A percentile compares a stretch with the other conserved stretches of the same genome.
phyloP scores from a whole-genome alignment of 2,797 vertebrate genomes.

The Steatocranus sp. region DNA sequence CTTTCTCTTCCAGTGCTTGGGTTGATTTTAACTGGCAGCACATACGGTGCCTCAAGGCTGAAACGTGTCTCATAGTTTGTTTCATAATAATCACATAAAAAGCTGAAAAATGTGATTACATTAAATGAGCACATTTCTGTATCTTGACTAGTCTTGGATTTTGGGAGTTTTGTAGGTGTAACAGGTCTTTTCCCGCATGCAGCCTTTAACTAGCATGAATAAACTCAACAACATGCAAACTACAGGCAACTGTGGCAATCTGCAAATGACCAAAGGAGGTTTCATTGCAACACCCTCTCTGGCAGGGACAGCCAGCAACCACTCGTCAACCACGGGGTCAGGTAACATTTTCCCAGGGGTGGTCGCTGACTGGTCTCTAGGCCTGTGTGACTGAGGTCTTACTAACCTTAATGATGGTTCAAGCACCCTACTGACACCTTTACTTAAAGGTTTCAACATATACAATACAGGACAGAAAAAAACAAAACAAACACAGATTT shows the following conservation, averaged over 20 bases:
- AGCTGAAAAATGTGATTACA: not conserved
- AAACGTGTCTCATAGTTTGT: not conserved
- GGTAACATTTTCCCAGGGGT: not conserved
- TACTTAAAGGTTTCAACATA: not conserved
- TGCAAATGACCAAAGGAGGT: not conserved
- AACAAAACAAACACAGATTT: not conserved
- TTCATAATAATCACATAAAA: not conserved
- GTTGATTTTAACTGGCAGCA: not conserved
- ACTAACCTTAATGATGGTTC: not conserved
- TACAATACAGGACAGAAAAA: not conserved
- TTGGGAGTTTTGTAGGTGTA: not conserved
- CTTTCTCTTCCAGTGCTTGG: not conserved
- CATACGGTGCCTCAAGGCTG: not conserved
- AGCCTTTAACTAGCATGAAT: not conserved
- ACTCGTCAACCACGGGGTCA: not conserved
- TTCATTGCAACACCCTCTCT: rapidly evolving
- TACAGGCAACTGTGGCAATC: not conserved
- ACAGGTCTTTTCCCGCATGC: not conserved
- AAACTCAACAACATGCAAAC: not conserved
- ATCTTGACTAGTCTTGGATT: not conserved
- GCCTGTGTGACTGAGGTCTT: not conserved
- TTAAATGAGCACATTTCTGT: not conserved
- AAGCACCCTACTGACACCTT: not conserved
- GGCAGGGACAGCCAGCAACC: not conserved
- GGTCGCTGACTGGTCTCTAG: rapidly evolving